Evolutionary conservation across 2,888 invertebrate species (phyloP), one percentile per base, ranked within the genome.

Genomic region (Antheraea assamensis): DNA sequence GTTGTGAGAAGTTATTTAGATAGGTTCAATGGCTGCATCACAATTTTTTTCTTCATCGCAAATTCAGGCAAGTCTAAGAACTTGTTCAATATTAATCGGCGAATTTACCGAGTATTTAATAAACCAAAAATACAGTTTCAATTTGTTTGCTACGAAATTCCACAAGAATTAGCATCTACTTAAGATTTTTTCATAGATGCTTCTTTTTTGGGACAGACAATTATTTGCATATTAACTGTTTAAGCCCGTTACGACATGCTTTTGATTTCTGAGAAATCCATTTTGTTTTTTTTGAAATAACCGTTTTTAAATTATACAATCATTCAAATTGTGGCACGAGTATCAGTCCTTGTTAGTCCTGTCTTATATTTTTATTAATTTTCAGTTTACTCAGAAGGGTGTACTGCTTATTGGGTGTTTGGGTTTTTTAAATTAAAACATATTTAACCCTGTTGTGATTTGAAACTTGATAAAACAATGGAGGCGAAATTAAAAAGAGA

Each of bases 181-280:
- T 61, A 17, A 61, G 27, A 30, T 27, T 27, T 61, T 13, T 27
- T 27, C 61, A 30, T 21, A 64, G 27, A 30, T 5, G 17, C 17
- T 17, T 58, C 30, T 17, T 64, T 64, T 27, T 30, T 27, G 17
- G 61, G 30, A 30, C 27, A 64, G 5, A 21, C 61, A 64, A 64
- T 64, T 64, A 64, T 64, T 64, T 64, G 61, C 61, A 64, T 64
- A 17, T 30, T 19, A 64, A 64, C 61, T 15, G 61, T 64, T 64
- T 64, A 64, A 42, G 30, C 27, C 61, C 61, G 61, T 64, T 64
- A 64, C 61, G 61, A 64, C 61, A 64, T 64, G 30, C 61, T 64
- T 64, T 64, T 19, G 61, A 64, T 64, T 64, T 30, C 19, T 30
- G 27, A 17, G 61, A 64, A 27, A 30, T 30, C 21, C 8, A 8